Conservation (phyloP, 2,797 vertebrate genomes). For the Linurgus olivaceus region DNA sequence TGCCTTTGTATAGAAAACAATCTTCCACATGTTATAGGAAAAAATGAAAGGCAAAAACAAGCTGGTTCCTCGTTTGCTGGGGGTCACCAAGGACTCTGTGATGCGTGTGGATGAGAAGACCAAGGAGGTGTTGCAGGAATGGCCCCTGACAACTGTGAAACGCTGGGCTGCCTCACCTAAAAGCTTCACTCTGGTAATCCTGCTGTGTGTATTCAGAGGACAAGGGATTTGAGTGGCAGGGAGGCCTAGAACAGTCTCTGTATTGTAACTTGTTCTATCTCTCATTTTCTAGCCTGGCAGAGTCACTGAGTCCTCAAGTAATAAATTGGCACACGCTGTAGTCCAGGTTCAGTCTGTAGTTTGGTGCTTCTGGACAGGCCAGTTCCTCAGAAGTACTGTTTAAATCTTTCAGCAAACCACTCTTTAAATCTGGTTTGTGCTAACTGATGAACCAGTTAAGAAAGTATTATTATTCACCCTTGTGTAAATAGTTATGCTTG, state of each 20-base stretch:
- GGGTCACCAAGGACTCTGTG: conserved; percentile 97
- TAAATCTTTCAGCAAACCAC: not conserved
- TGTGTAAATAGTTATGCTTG: not conserved
- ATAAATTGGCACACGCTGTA: not conserved
- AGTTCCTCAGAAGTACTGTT: not conserved
- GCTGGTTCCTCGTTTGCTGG: conserved; percentile 92
- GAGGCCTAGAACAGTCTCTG: not conserved
- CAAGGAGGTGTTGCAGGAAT: conserved; percentile 97
- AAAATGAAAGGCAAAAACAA: conserved; percentile 99
- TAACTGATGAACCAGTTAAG: not conserved
- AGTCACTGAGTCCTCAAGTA: not conserved
- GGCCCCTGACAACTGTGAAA: conserved; percentile 97
- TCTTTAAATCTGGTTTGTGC: not conserved
- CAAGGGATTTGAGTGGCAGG: accelerated
- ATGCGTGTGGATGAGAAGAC: conserved; percentile 98
- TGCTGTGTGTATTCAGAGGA: not conserved
- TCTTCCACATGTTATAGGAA: conserved; percentile 77
- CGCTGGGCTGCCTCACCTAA: conserved; percentile 98
- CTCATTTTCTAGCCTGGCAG: not conserved
- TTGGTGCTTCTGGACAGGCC: not conserved
- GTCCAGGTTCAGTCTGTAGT: not conserved
- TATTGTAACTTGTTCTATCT: not conserved
- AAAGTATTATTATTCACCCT: not conserved
- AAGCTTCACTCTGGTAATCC: conserved; percentile 95
- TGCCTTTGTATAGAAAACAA: not conserved